phyloP scores from a whole-genome alignment of 2,888 invertebrate species.

The Euplexia lucipara region DNA sequence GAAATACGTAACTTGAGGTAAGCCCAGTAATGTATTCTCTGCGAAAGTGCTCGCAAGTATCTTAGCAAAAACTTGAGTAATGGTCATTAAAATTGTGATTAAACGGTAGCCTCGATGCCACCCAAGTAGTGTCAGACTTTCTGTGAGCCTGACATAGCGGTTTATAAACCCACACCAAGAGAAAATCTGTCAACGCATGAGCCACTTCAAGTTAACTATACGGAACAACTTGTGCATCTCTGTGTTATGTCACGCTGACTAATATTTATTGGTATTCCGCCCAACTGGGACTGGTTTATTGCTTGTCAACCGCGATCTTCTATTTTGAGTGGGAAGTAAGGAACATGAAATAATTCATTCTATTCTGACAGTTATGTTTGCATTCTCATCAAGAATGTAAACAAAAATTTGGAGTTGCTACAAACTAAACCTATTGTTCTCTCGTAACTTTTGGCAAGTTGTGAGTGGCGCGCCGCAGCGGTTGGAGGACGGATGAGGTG shows the following conservation, averaged over 20 bases:
- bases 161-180: conserved; percentile 64
- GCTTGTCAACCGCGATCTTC: conserved; percentile 69
- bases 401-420: conserved; percentile 61
- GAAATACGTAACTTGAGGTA: not conserved
- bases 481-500: conserved; percentile 72
- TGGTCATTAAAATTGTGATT: conserved; percentile 26
- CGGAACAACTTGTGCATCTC: conserved; percentile 69
- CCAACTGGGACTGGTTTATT: conserved; percentile 74
- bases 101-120: conserved; percentile 57
- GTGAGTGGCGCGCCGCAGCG: conserved; percentile 65
- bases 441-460: conserved; percentile 72
- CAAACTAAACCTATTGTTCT: conserved; percentile 69
- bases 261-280: conserved; percentile 70
- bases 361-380: conserved; percentile 44
- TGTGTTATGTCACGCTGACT: conserved; percentile 68
- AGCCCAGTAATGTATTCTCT: conserved; percentile 4
- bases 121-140: conserved; percentile 61
- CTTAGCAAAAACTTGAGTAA: conserved; percentile 7
- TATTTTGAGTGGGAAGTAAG: conserved; percentile 70
- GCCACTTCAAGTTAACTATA: conserved; percentile 71
- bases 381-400: conserved; percentile 47
- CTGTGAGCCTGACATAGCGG: conserved; percentile 62
- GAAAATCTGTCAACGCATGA: conserved; percentile 73
- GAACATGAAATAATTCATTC: conserved; percentile 62
- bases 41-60: conserved; percentile 1